A percentile compares a stretch with the other conserved stretches of the same genome.
Conservation (phyloP, 92 coral and sea anemone genomes). For the Phymanthus crucifer region DNA sequence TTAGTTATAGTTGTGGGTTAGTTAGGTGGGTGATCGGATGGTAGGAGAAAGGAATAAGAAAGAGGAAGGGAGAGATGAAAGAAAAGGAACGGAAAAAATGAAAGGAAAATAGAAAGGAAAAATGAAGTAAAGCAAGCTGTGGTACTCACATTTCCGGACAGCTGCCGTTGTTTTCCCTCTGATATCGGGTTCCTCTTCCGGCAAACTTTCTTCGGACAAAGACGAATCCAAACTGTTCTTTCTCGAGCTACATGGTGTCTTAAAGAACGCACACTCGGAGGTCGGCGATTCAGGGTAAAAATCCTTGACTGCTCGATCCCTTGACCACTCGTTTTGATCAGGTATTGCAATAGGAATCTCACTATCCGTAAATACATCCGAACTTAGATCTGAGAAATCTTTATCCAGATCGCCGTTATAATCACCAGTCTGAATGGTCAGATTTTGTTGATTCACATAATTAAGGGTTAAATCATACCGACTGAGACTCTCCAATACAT, state of each 20-base stretch:
- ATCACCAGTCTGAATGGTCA: conserved; percentile 80
- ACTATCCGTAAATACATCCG: conserved; percentile 84
- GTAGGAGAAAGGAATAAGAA: no score
- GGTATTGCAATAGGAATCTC: conserved; percentile 65
- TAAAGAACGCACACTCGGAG: conserved; percentile 84
- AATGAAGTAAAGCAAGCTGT: no score
- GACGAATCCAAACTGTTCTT: conserved; percentile 85
- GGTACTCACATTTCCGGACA: conserved; percentile 17
- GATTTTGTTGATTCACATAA: conserved; percentile 77
- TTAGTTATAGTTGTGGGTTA: no score
- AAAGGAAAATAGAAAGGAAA: no score
- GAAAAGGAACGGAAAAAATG: no score
- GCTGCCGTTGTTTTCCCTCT: conserved; percentile 28
- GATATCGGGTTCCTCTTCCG: conserved; percentile 45
- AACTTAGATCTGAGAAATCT: conserved; percentile 77
- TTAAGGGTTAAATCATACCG: conserved; percentile 71
- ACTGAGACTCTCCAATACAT: conserved; percentile 53
- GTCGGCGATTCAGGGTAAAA: conserved; percentile 96
- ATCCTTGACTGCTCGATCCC: conserved; percentile 54
- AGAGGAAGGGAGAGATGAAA: no score
- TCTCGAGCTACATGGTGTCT: conserved; percentile 97
- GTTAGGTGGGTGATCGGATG: no score
- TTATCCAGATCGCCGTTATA: conserved; percentile 62
- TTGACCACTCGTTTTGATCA: conserved; percentile 51
- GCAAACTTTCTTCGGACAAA: conserved; percentile 68